Base-by-base conservation (phyloP, 2,797 vertebrate genomes). In the Cheirogaleus major region DNA sequence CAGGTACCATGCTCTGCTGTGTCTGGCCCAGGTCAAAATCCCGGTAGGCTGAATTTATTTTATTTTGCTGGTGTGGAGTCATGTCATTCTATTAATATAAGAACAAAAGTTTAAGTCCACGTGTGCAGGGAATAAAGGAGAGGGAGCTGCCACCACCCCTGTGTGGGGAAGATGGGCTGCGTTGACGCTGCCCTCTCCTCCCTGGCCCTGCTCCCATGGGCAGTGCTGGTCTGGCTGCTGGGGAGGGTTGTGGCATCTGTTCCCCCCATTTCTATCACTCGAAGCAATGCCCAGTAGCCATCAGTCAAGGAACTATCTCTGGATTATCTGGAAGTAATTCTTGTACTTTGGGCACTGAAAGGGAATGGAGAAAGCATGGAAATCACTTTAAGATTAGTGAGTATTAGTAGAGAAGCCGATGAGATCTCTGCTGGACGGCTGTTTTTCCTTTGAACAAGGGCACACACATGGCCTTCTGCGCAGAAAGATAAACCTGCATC, bases 381-480 rank as follows among this genome's bases (percentile, higher is more conserved):
- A 93, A 61, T 35, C 45, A 27, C 97, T 96, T 92, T 67, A 45
- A 82, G 79, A 80, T 94, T 30, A 80, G 61, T 41, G 43, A 38
- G 61, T 80, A 25, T 95, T 57, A 45, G 59, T 89, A 23, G n/a
- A 93, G 91, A 92, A 91, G 30, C 32, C 17, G 76, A 92, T 38
- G 91, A 97, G 35, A 88, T 32, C 35, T 57, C 48, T 85, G 23
- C 50, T 38, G 75, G 78, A 32, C 32, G 41, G 20, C 72, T 6
- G 0, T 43, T 81, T 95, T 96, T 82, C 92, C 61, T 91, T 73
- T 95, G 41, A 83, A 87, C 96, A 95, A 95, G 79, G 23, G 76
- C 27, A 76, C 27, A 45, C 95, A 11, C 59, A 17, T 17, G 4
- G 11, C 61, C 55, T 92, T 91, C 83, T 97, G 22, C 81, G 96